phyloP scores from a whole-genome alignment of 2,113 vertebrate species.

The Sitta europaea region DNA sequence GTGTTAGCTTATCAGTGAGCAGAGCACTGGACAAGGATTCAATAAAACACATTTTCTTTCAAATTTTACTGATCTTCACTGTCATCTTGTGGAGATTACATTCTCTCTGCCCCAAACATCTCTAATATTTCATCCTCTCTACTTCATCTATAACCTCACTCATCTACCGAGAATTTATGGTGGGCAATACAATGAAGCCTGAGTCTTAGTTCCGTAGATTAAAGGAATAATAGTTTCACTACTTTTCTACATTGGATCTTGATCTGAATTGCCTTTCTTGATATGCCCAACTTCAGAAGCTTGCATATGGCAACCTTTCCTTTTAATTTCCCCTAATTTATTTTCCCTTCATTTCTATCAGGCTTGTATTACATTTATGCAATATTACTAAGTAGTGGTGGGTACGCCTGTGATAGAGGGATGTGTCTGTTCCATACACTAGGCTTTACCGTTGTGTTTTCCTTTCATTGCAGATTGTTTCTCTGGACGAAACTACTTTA shows the following conservation, averaged over 20 bases:
- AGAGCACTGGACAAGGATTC: not conserved
- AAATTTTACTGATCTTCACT: not conserved
- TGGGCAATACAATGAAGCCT: not conserved
- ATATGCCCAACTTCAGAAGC: not conserved
- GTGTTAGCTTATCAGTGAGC: not conserved
- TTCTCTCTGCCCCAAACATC: not conserved
- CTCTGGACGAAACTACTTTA: constrained; percentile 79
- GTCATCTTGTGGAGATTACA: not conserved
- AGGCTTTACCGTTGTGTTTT: constrained; percentile 24
- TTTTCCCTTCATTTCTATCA: not conserved
- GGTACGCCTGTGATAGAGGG: not conserved
- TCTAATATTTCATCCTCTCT: not conserved
- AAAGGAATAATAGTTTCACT: not conserved
- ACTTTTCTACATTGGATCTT: not conserved
- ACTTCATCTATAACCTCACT: not conserved
- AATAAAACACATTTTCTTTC: not conserved
- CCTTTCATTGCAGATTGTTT: constrained; percentile 82
- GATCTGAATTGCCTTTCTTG: not conserved
- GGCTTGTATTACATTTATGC: not conserved
- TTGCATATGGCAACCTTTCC: not conserved
- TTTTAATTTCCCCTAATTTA: not conserved
- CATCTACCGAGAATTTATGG: not conserved
- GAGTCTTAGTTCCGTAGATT: not conserved
- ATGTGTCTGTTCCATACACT: not conserved
- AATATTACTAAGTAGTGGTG: not conserved